Conservation (phyloP, 64 coral and sea anemone species). For the Platygyra sinensis region DNA sequence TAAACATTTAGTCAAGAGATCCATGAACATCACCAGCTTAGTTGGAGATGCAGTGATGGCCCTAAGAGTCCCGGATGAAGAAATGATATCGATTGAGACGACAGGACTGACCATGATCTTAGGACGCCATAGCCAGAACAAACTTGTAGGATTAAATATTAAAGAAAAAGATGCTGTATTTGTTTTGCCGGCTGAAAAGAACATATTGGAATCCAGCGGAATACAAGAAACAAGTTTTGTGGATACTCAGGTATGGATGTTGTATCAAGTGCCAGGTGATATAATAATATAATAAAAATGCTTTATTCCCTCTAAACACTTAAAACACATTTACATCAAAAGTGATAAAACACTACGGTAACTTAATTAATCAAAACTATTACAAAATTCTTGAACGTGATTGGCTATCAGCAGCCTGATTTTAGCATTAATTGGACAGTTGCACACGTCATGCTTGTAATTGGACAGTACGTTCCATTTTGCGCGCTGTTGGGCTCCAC, state of each 20-base stretch:
- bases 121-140: slow-evolving; percentile 9
- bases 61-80: slow-evolving; percentile 14
- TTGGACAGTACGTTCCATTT: no score
- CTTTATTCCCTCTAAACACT: no score
- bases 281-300: no score
- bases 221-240: neutral
- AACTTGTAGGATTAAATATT: neutral
- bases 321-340: no score
- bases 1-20: neutral
- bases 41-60: neutral
- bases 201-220: neutral
- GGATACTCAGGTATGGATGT: slow-evolving; percentile 8
- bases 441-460: no score
- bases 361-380: no score
- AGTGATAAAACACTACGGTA: no score
- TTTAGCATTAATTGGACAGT: no score
- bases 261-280: no score
- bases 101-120: slow-evolving; percentile 5
- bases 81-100: neutral
- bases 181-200: neutral
- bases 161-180: neutral
- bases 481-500: no score
- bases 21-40: neutral
- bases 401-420: no score
- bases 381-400: no score